A percentile compares a stretch with the other conserved stretches of the same genome.
These are phyloP conservation scores for Salvator merianae DNA, from an alignment of 2,113 vertebrate genomes.

Conservation along the genomic window DNA sequence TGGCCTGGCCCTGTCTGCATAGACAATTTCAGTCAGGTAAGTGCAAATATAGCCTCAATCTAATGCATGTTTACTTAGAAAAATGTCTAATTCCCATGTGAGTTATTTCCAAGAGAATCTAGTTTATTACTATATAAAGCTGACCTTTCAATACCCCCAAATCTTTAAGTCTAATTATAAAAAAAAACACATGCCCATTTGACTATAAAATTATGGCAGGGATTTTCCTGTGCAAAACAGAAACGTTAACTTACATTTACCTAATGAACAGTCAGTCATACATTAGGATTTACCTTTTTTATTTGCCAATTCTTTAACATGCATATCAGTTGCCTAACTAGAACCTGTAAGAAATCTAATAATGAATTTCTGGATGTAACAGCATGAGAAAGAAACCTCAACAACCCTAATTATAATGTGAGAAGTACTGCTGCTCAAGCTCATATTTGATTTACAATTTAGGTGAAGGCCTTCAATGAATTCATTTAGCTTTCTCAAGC, in stretches of 20 bases:
- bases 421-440: slow-evolving; percentile 20
- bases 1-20: too few species aligned
- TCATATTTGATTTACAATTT: neutral
- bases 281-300: neutral
- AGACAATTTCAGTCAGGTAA: too few species aligned
- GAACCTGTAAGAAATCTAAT: slow-evolving; percentile 28
- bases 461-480: slow-evolving; percentile 11
- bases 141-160: too few species aligned
- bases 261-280: fast-evolving
- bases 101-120: neutral
- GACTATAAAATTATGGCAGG: neutral
- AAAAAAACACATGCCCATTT: neutral
- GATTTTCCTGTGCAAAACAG: neutral
- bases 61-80: neutral
- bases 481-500: slow-evolving; percentile 20
- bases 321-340: neutral
- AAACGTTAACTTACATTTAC: neutral
- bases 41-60: too few species aligned
- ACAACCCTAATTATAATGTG: too few species aligned
- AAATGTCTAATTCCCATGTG: neutral
- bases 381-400: slow-evolving; percentile 23
- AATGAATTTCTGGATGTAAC: slow-evolving; percentile 21
- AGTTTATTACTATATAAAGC: neutral
- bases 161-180: too few species aligned
- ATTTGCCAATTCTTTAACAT: neutral